Base-by-base conservation (phyloP, 2,888 invertebrate species). In the Toxonevra muliebris region DNA sequence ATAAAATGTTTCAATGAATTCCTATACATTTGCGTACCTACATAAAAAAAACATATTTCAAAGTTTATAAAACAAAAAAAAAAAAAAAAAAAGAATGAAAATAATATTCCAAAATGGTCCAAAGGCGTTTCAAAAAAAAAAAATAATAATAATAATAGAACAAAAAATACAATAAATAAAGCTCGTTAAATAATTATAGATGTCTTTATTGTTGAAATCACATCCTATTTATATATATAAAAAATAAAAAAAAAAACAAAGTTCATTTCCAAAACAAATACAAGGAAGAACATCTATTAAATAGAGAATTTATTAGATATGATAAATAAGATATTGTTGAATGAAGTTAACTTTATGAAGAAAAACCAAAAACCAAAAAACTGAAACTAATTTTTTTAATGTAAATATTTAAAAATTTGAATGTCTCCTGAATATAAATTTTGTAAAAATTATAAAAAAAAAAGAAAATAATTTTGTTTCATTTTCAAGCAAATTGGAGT, bases 191-290 rank as follows among this genome's bases (percentile, higher is more conserved):
- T 30, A 30, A 30, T 30, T 30, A 30, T 66, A 66, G 71, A 69
- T 71, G 68, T 69, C 57, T 42, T 53, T 54, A 62, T 62, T 65
- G 58, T 68, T 69, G 61, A 67, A 61, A 70, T 13, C 40, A 42
- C 61, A 65, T 41, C 30, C n/a, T 58, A 41, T 58, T 41, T 58
- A 15, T 62, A 43, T 52, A 57, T 19, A 62, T 12, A 58, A 45
- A 53, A 42, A 54, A 19, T 43, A 15, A 59, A 45, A 43, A 43
- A 17, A 45, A 20, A 5, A 42, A 52, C 42, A 52, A 13, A 61
- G 40, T 48, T 42, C 41, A 17, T 52, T 10, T 52, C 15, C n/a
- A n/a, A 63, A 63, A 59, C 7, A 57, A 17, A 40, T 53, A 57
- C 13, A 54, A 30, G 30, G 12, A 63, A 42, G 50, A 55, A 63